Evolutionary conservation across 2,113 vertebrate genomes (phyloP).

Genomic region (Pantherophis guttatus): DNA sequence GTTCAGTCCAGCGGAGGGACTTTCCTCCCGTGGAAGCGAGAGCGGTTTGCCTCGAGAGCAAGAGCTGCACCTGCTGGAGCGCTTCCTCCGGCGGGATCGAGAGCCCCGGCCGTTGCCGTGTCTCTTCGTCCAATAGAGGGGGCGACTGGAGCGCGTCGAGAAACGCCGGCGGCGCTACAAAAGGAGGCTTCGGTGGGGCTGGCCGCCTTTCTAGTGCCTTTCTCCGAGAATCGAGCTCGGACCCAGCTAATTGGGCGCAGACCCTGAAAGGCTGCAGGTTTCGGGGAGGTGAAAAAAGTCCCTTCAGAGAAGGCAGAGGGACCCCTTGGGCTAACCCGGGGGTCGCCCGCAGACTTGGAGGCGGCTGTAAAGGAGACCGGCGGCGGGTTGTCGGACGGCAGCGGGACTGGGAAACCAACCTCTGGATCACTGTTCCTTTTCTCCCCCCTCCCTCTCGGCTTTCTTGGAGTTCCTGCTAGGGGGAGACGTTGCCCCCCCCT

Average conservation of each 20-base stretch:
- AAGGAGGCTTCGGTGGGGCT: not conserved
- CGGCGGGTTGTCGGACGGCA: not conserved
- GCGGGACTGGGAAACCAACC: constrained; percentile 9
- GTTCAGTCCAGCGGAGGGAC: not conserved
- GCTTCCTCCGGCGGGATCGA: not conserved
- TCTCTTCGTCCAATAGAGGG: not conserved
- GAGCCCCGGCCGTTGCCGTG: not conserved
- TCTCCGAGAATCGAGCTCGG: not conserved
- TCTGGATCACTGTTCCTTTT: not conserved
- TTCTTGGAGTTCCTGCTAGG: constrained; percentile 45
- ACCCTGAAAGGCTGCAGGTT: not conserved
- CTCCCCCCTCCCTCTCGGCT: not conserved
- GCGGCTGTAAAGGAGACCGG: not conserved
- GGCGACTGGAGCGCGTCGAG: not conserved
- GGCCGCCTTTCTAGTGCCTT: not conserved
- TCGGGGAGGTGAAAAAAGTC: not conserved
- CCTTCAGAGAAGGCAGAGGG: not conserved
- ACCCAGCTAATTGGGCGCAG: not conserved
- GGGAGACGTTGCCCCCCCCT: not conserved
- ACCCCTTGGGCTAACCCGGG: not conserved
- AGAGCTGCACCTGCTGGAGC: not conserved
- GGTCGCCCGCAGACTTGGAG: not conserved
- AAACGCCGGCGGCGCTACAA: not conserved
- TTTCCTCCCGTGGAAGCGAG: not conserved
- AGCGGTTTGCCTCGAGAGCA: not conserved